Evolutionary conservation across 1,140 invertebrate genomes (phyloP).

Genomic region (Cherax quadricarinatus): DNA sequence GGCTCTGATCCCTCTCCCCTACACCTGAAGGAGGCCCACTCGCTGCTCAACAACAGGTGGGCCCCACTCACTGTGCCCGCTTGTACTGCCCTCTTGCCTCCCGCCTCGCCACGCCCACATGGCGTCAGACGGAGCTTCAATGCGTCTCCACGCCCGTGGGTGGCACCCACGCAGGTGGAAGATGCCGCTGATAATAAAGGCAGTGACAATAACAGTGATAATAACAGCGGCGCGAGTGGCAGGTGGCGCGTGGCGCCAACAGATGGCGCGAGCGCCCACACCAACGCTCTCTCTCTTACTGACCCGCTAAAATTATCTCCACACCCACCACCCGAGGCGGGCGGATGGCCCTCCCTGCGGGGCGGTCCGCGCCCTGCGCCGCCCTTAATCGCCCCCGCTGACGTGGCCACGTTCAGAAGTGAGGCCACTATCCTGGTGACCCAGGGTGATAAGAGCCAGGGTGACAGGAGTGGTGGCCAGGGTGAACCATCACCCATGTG

Average conservation of each 20-base stretch:
- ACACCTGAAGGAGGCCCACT: conserved; percentile 53
- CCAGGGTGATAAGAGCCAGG: conserved; percentile 4
- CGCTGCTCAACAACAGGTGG: conserved; percentile 52
- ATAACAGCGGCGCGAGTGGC: neutral
- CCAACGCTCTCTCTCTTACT: neutral
- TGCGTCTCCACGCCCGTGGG: conserved; percentile 62
- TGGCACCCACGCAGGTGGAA: conserved; percentile 25
- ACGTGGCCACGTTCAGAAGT: conserved; percentile 56
- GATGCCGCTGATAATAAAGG: conserved; percentile 12
- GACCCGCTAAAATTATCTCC: conserved; percentile 60
- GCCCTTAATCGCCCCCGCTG: conserved; percentile 15
- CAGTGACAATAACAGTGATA: conserved; percentile 35
- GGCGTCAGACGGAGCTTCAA: conserved; percentile 60
- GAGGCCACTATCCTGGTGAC: conserved; percentile 63
- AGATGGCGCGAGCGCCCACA: conserved; percentile 58
- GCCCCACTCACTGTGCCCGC: conserved; percentile 39
- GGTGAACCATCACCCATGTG: conserved; percentile 19
- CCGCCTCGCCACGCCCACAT: conserved; percentile 44
- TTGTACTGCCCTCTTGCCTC: conserved; percentile 9
- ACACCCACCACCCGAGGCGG: conserved; percentile 13
- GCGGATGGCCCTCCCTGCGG: conserved; percentile 8
- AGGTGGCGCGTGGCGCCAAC: conserved; percentile 38
- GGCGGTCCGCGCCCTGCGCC: conserved; percentile 22
- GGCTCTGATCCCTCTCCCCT: conserved; percentile 17
- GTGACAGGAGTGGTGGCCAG: neutral